Base-by-base conservation (phyloP, 2,888 invertebrate genomes). In the Ichneumoninae sp. region DNA sequence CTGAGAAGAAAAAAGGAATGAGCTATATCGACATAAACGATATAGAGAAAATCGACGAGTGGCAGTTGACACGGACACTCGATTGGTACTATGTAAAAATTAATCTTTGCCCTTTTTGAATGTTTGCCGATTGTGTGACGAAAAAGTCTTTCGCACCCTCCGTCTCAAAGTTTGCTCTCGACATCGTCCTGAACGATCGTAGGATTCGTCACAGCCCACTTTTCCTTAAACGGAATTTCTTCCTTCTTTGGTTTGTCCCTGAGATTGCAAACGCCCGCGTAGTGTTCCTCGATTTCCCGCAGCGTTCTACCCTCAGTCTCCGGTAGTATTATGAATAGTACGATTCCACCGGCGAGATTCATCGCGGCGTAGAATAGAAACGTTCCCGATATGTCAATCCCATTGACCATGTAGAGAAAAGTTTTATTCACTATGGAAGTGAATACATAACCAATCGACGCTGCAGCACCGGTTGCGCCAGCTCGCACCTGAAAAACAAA, bases 271-370 rank as follows among this genome's bases (percentile, higher is more conserved):
- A 95, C 91, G 0, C 96, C 96, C 0, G 95, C 95, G 88, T 96
- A 97, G 92, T 97, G 96, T 83, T 96, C 95, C 88, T 96, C 95
- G 71, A 97, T 97, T 88, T 97, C 96, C 77, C 95, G 94, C 60
- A 98, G 92, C 0, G 95, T 96, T 89, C 97, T 96, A 0, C 97
- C 97, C 92, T 98, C 98, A 0, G 98, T 98, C 94, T 98, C 98
- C 0, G 98, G 98, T 81, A 98, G 93, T 47, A 95, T 94, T 83
- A 96, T 96, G 91, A 96, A 97, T 47, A 98, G 94, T 8, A 95
- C 92, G 3, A 95, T 84, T n/a, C 95, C 94, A 0, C 97, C 97
- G 0, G 95, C 84, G 4, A 96, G 92, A 88, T 96, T 95, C 1
- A 97, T 94, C 3, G 94, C 87, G 0, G 96, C 95, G 91, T 97